A percentile compares a stretch with the other conserved stretches of the same genome.
Conservation (phyloP, 2,888 invertebrate species). For the Cephus sareptanus region DNA sequence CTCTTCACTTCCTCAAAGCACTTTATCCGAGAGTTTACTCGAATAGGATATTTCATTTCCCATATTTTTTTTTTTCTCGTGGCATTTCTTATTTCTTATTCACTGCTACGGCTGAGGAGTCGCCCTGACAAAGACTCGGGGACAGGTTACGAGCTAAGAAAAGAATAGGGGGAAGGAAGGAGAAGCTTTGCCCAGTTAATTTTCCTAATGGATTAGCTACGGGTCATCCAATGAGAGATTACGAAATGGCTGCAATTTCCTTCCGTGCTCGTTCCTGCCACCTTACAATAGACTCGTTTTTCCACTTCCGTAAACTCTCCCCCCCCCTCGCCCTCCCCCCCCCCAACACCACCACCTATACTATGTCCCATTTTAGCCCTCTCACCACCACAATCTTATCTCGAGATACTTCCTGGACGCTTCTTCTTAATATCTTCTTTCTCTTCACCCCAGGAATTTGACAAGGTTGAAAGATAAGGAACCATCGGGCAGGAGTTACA, state of each 20-base stretch:
- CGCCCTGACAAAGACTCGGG: constrained; percentile 25
- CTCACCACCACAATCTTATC: too few relatives aligned
- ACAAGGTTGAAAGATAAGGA: too few relatives aligned
- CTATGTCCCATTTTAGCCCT: constrained; percentile 12
- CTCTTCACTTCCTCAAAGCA: too few relatives aligned
- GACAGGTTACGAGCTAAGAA: constrained; percentile 22
- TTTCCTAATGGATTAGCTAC: constrained; percentile 53
- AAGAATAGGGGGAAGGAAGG: constrained; percentile 17
- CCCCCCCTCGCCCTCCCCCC: accelerated
- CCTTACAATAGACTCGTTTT: too few relatives aligned
- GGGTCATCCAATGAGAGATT: constrained; percentile 35
- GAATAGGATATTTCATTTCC: background rate
- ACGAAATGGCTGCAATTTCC: constrained; percentile 32
- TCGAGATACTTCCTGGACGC: too few relatives aligned
- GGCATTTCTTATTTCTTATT: background rate
- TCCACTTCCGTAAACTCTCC: too few relatives aligned
- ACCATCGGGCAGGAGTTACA: too few relatives aligned
- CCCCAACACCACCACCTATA: too few relatives aligned
- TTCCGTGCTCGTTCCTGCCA: constrained; percentile 7
- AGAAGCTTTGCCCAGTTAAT: constrained; percentile 35
- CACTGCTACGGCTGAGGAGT: constrained; percentile 4
- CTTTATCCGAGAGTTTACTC: too few relatives aligned
- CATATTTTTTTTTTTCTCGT: background rate
- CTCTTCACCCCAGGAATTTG: too few relatives aligned
- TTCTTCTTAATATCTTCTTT: too few relatives aligned